phyloP scores from a whole-genome alignment of 1,140 invertebrate genomes.

The Drosophila burlai region DNA sequence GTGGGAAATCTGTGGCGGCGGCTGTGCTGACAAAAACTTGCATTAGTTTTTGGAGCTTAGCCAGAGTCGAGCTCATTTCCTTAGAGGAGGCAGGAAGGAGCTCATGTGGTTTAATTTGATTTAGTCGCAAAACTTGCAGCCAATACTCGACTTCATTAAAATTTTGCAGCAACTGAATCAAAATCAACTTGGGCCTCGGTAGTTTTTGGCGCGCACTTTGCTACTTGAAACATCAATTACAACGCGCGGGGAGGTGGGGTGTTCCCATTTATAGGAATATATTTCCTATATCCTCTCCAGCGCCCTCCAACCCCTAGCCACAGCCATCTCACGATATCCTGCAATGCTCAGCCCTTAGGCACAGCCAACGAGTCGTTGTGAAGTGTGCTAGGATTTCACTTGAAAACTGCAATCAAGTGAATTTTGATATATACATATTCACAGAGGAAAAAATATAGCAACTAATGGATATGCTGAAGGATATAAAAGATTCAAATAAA shows the following conservation, averaged over 20 bases:
- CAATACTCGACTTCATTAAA: slow-evolving; percentile 74
- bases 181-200: slow-evolving; percentile 66
- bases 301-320: not conserved
- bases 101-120: slow-evolving; percentile 75
- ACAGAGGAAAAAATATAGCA: not conserved
- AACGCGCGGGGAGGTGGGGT: slow-evolving; percentile 19
- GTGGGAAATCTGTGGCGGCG: not conserved
- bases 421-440: slow-evolving; percentile 69
- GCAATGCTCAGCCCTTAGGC: slow-evolving; percentile 71
- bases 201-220: slow-evolving; percentile 74
- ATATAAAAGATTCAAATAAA: not conserved
- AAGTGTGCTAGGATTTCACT: slow-evolving; percentile 82
- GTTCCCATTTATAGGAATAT: slow-evolving; percentile 56
- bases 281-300: slow-evolving; percentile 55
- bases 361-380: slow-evolving; percentile 64
- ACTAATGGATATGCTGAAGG: not conserved
- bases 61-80: slow-evolving; percentile 67
- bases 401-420: slow-evolving; percentile 84
- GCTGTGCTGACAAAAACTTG: slow-evolving; percentile 65
- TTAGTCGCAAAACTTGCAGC: slow-evolving; percentile 78
- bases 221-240: slow-evolving; percentile 79
- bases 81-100: slow-evolving; percentile 25
- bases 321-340: slow-evolving; percentile 17
- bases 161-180: slow-evolving; percentile 79
- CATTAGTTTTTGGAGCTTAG: slow-evolving; percentile 67